Percentiles rank a stretch among this genome's conserved stretches.
These are phyloP conservation scores for Taenaris catops DNA, from an alignment of 2,888 invertebrate genomes.

Conservation along the genomic window DNA sequence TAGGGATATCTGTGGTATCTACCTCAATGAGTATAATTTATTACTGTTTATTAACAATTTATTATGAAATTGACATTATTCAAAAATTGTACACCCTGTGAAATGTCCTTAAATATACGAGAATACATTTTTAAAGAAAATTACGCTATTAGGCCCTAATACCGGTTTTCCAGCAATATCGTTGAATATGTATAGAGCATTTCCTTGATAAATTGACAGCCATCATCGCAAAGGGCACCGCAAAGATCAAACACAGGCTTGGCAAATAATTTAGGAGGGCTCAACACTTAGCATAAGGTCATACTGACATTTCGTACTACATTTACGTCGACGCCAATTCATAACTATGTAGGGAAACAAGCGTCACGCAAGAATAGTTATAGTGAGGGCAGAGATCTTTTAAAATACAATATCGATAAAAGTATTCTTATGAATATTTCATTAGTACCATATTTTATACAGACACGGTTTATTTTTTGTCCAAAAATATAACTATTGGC, in stretches of 20 bases:
- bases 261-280: constrained; percentile 57
- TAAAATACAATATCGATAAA: too few relatives aligned
- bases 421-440: too few relatives aligned
- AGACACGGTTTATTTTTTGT: too few relatives aligned
- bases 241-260: constrained; percentile 62
- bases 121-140: constrained; percentile 2
- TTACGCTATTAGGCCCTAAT: constrained; percentile 8
- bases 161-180: constrained; percentile 2
- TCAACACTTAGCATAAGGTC: constrained; percentile 71
- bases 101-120: too few relatives aligned
- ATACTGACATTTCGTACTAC: constrained; percentile 73
- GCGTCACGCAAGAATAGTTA: constrained; percentile 52
- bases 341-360: constrained; percentile 42
- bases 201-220: constrained; percentile 50
- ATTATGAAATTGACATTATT: too few relatives aligned
- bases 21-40: too few relatives aligned
- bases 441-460: too few relatives aligned
- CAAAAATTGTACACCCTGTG: too few relatives aligned
- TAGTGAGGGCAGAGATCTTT: too few relatives aligned
- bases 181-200: constrained; percentile 27
- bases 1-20: too few relatives aligned
- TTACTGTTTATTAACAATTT: too few relatives aligned
- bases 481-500: too few relatives aligned
- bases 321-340: constrained; percentile 53
- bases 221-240: constrained; percentile 60